These are phyloP conservation scores for Glaucidium brasilianum DNA, from an alignment of 2,113 vertebrate genomes.

Conservation along the genomic window DNA sequence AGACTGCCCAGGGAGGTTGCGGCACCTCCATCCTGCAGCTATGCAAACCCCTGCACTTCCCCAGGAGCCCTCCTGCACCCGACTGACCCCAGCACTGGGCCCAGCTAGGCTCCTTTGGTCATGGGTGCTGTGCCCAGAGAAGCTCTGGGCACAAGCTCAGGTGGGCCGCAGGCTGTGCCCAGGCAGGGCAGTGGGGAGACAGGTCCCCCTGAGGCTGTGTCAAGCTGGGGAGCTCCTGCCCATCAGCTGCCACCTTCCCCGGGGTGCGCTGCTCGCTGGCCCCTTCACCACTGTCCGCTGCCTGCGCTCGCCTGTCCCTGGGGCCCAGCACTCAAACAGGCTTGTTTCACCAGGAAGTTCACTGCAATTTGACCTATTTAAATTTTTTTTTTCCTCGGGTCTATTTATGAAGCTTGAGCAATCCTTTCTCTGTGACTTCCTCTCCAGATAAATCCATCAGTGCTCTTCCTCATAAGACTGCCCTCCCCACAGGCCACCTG, in stretches of 20 bases:
- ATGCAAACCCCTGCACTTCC: neutral
- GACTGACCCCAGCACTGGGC: neutral
- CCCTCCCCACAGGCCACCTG: fast-evolving
- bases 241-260: neutral
- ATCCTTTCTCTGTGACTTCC: constrained; percentile 12
- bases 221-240: neutral
- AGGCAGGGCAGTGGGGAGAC: neutral
- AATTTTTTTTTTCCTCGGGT: neutral
- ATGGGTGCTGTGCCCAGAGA: neutral
- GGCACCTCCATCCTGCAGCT: neutral
- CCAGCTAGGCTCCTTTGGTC: neutral
- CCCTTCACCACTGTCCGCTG: neutral
- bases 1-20: neutral
- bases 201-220: neutral
- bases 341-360: constrained; percentile 22
- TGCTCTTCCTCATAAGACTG: neutral
- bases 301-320: neutral
- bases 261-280: neutral
- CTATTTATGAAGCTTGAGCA: constrained; percentile 46
- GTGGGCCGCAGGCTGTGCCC: fast-evolving
- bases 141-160: neutral
- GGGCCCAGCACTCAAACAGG: neutral
- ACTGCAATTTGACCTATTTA: constrained; percentile 35
- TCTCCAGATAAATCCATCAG: neutral
- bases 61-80: neutral